Base-by-base conservation (phyloP, 2,888 invertebrate species). In the Danaus chrysippus region DNA sequence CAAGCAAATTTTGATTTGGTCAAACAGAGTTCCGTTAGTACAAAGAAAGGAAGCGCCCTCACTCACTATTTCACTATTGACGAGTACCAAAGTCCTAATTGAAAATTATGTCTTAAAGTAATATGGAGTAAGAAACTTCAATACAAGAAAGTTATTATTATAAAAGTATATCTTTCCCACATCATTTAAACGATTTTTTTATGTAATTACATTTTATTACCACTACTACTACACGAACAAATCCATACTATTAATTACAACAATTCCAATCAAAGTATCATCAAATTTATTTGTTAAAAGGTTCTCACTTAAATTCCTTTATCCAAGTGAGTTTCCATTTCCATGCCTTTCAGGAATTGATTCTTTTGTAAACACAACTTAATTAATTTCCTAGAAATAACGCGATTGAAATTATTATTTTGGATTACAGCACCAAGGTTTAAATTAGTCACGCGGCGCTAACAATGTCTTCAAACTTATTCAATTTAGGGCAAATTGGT, bases 21-120 rank as follows among this genome's bases (percentile, higher is more conserved):
- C 96, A 84, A 97, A 97, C 65, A 97, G 89, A 0, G 97, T 97
- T 1, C 97, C 97, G 75, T 97, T 96, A 58, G 96, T 94, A 84
- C 97, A 97, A 3, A 97, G 92, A 85, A 97, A 96, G 0, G 94
- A 92, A 0, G 96, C 95, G 0, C 96, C 96, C 75, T 34, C 8
- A 5, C 23, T 34, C 23, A 23, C 23, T 23, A 23, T 5, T 23
- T 23, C 2, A 23, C 23, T 23, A 23, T 23, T 23, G 23, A 23
- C 23, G 23, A 23, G 23, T 23, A 5, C 23, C 1, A 23, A 23
- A 5, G 23, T 23, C 23, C 23, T 23, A 23, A 23, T 23, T 23
- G 23, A 5, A 5, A 23, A 23, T 23, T 23, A 23, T 1, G 5
- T 23, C 23, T 23, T 23, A 5, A 5, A 34, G 3, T 34, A 34